These are phyloP conservation scores for Halisarca cf. caerulea DNA, from an alignment of 37 sponge, comb jelly and placozoan genomes.

Conservation along the genomic window DNA sequence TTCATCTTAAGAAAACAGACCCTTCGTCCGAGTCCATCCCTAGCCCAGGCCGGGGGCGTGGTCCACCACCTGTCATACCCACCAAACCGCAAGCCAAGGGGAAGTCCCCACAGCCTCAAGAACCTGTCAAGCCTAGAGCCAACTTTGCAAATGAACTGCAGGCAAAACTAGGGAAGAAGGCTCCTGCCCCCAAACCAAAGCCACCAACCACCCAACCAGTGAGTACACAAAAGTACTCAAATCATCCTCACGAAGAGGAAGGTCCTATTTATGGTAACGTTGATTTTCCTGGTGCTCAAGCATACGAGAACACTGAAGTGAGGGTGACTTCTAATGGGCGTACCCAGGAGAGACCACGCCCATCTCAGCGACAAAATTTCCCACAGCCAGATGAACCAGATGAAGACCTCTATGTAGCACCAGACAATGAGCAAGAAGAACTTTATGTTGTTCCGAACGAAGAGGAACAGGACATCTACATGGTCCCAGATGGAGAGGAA, in stretches of 20 bases:
- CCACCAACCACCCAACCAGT: neutral
- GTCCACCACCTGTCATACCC: neutral
- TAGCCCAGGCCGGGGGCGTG: neutral
- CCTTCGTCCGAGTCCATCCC: neutral
- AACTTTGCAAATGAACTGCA: neutral
- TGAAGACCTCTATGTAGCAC: neutral
- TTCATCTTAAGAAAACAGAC: neutral
- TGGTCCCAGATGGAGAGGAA: neutral
- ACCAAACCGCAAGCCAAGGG: neutral
- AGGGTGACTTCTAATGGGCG: neutral
- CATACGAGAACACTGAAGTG: neutral
- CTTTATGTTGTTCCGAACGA: neutral
- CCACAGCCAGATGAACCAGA: neutral
- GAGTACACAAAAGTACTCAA: no score
- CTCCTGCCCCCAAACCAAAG: neutral
- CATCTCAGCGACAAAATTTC: neutral
- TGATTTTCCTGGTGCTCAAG: neutral
- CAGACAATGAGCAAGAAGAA: neutral
- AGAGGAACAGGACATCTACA: neutral
- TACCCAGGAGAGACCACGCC: no score
- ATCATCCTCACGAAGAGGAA: neutral
- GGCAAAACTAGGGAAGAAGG: neutral
- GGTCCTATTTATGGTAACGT: slow-evolving; percentile 2
- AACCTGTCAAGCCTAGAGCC: neutral
- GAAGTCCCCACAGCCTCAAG: no score